Conservation (phyloP, 1,140 invertebrate genomes). For the Venustaconcha ellipsiformis region DNA sequence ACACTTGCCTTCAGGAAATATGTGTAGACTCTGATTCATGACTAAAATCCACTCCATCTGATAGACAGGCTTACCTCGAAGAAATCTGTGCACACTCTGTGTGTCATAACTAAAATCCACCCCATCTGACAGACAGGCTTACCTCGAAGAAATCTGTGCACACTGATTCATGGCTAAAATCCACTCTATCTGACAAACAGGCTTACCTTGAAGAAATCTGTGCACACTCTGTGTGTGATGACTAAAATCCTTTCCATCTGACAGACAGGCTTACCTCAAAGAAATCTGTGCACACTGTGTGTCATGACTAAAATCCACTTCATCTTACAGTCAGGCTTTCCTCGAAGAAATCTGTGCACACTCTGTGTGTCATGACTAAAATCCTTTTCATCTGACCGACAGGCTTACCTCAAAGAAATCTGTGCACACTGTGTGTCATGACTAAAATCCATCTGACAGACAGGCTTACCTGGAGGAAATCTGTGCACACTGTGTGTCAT, state of each 20-base stretch:
- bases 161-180: slow-evolving; percentile 1
- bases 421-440: slow-evolving; percentile 29
- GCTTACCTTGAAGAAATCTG: slow-evolving; percentile 52
- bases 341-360: slow-evolving; percentile 49
- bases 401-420: background rate
- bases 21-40: background rate
- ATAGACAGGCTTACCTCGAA: slow-evolving; percentile 42
- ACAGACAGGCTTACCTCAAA: slow-evolving; percentile 30
- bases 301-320: too few relatives aligned
- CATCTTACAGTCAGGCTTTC: slow-evolving; percentile 18
- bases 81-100: slow-evolving; percentile 42
- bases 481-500: too few relatives aligned
- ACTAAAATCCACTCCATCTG: too few relatives aligned
- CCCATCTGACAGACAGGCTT: background rate
- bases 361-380: slow-evolving; percentile 33
- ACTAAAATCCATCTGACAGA: slow-evolving; percentile 44
- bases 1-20: slow-evolving; percentile 19
- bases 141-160: slow-evolving; percentile 56
- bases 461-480: slow-evolving; percentile 1
- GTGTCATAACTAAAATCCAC: background rate
- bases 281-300: too few relatives aligned
- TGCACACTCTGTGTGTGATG: too few relatives aligned
- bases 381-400: slow-evolving; percentile 49
- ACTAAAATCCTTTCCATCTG: slow-evolving; percentile 43
- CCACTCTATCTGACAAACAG: too few relatives aligned